A percentile compares a stretch with the other conserved stretches of the same genome.
Conservation (phyloP, 1,140 invertebrate genomes). For the Diorhabda carinulata region DNA sequence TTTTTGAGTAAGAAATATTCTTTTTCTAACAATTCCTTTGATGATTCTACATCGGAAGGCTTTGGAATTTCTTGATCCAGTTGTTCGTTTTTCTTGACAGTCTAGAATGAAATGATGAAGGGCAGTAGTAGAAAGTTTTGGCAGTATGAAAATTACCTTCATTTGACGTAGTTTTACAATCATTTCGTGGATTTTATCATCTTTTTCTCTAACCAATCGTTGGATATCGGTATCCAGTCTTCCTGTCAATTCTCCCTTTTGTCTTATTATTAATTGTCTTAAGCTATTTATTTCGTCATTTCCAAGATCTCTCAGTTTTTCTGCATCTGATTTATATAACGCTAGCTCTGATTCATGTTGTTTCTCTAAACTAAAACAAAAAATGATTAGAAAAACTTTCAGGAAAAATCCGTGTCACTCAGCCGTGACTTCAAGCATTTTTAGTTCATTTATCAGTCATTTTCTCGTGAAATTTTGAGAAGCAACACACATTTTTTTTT, state of each 20-base stretch:
- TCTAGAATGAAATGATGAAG: neutral
- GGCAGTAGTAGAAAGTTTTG: neutral
- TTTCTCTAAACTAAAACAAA: slow-evolving; percentile 49
- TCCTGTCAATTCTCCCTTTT: slow-evolving; percentile 44
- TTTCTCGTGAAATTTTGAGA: too few species aligned
- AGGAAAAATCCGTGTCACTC: neutral
- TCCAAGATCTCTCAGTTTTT: slow-evolving; percentile 46
- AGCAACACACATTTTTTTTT: too few species aligned
- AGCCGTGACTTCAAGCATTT: too few species aligned
- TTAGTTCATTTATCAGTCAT: too few species aligned
- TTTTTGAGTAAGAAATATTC: slow-evolving; percentile 41
- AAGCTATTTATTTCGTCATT: slow-evolving; percentile 39
- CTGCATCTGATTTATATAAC: slow-evolving; percentile 51
- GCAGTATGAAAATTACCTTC: slow-evolving; percentile 18
- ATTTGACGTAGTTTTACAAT: slow-evolving; percentile 41
- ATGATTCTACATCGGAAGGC: slow-evolving; percentile 9
- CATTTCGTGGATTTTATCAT: slow-evolving; percentile 50
- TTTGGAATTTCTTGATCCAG: slow-evolving; percentile 9
- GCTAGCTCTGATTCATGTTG: slow-evolving; percentile 52
- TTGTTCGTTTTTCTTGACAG: slow-evolving; percentile 6
- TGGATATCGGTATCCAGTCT: slow-evolving; percentile 46
- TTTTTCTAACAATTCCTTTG: slow-evolving; percentile 21
- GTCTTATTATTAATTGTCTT: slow-evolving; percentile 46
- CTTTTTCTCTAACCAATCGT: slow-evolving; percentile 50
- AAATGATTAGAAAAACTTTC: neutral